These are phyloP conservation scores for Microcebus lehilahytsara DNA, from an alignment of 2,113 vertebrate species.

Conservation along the genomic window DNA sequence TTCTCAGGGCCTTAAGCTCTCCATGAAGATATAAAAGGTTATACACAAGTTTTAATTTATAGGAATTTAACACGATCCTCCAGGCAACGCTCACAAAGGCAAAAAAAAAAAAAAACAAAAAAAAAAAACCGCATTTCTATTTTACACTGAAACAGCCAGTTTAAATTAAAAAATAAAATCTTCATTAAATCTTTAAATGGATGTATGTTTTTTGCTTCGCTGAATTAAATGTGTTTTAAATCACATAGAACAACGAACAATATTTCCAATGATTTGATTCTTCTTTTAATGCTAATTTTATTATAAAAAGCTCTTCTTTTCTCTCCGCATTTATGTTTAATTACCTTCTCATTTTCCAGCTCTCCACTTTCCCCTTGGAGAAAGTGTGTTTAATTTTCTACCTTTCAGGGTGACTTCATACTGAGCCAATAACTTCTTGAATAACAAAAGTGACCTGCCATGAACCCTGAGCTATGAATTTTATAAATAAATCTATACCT, in stretches of 20 bases:
- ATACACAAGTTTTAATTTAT: not conserved
- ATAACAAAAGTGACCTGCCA: conserved; percentile 40
- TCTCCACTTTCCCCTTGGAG: not conserved
- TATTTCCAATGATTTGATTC: not conserved
- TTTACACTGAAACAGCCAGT: not conserved
- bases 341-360: not conserved
- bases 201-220: not conserved
- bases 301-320: not conserved
- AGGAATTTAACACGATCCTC: not conserved
- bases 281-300: not conserved
- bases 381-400: conserved; percentile 22
- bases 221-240: not conserved
- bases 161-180: not conserved
- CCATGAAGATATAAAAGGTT: not conserved
- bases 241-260: not conserved
- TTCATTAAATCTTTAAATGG: not conserved
- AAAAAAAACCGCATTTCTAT: not conserved
- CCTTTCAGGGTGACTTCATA: conserved; percentile 21
- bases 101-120: not conserved
- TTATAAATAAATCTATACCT: conserved; percentile 12
- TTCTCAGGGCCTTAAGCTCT: not conserved
- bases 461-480: conserved; percentile 22
- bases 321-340: not conserved
- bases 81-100: not conserved
- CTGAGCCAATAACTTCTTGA: conserved; percentile 27